Evolutionary conservation across 1,140 invertebrate genomes (phyloP), one percentile per base, ranked within the genome.

Genomic region (Ips nitidus): DNA sequence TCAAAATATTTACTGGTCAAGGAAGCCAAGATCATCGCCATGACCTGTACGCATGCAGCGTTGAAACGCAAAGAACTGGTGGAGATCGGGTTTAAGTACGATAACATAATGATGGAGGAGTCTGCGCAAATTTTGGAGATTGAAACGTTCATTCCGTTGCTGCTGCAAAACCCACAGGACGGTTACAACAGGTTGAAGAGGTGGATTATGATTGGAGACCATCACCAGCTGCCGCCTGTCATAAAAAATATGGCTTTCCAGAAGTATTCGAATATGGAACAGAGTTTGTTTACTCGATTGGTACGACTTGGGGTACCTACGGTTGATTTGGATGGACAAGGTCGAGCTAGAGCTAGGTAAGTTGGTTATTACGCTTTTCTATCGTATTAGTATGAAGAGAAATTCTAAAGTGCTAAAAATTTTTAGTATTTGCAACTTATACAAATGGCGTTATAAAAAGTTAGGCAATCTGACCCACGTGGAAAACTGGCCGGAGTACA

Each of bases 141-240:
- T 66, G 98, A 99, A 84, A 99, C 98, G 0, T 99, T 99, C 78
- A 99, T 99, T 78, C 98, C 98, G 0, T 83, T 99, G 4, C 83
- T 99, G 0, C 84, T 99, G 38, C 98, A 99, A 82, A 99, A 98
- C 83, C 97, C 98, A 0, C 89, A 98, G 78, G 95, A 99, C 79
- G 97, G 97, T 1, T 90, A 90, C 52, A 99, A 97, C 82, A 87
- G 98, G 1, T 81, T 99, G 41, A 99, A 99, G 82, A 87, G 98
- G 7, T 99, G 98, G 98, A 98, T 99, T 61, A 99, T 99, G 98
- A 99, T 99, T 78, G 98, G 98, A 3, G 98, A 99, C 84, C 98
- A 99, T 82, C 95, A 99, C 83, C 98, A 99, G 81, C 84, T 99
- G 71, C 98, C 98, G 0, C 98, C 98, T 0, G 96, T 99, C 5